Conservation (phyloP, 1,140 invertebrate genomes). For the Drosophila melanogaster region Release_6_plus_ISO1_MT NT_037436.4:9420501-9421000, state of each 20-base stretch:
- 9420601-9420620: slow-evolving; percentile 35
- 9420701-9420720: slow-evolving; percentile 64
- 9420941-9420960: slow-evolving; percentile 47
- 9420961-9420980: slow-evolving; percentile 11
- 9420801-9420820: slow-evolving; percentile 16
- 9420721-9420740: slow-evolving; percentile 30
- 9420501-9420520: slow-evolving; percentile 35
- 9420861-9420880: slow-evolving; percentile 51
- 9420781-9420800: slow-evolving; percentile 33
- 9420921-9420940: slow-evolving; percentile 49
- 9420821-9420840: slow-evolving; percentile 20
- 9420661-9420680: slow-evolving; percentile 41
- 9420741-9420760: slow-evolving; percentile 63
- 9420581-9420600: not conserved
- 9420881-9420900: slow-evolving; percentile 20
- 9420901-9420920: slow-evolving; percentile 50
- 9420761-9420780: slow-evolving; percentile 66
- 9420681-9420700: slow-evolving; percentile 35
- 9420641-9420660: slow-evolving; percentile 61
- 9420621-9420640: slow-evolving; percentile 52
- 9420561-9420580: slow-evolving; percentile 7
- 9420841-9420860: slow-evolving; percentile 68
- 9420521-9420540: slow-evolving; percentile 47
- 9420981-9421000: slow-evolving; percentile 26
- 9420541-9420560: slow-evolving; percentile 61